A percentile compares a stretch with the other conserved stretches of the same genome.
These are phyloP conservation scores for Deilephila elpenor DNA, from an alignment of 2,888 invertebrate genomes.

Conservation along the genomic window DNA sequence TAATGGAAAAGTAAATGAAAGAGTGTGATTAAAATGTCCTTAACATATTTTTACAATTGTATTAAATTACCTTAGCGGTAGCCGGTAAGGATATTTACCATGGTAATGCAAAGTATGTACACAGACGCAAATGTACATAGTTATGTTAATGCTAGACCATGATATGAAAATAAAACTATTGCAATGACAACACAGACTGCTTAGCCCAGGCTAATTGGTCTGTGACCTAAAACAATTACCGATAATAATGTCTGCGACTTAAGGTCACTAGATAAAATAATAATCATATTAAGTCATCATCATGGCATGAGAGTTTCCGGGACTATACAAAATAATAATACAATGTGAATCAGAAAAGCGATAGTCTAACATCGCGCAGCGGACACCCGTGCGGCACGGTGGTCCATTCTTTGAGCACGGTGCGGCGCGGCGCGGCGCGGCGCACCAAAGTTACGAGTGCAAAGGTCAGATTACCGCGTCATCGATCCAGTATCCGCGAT, in stretches of 20 bases:
- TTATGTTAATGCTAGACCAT: too few relatives aligned
- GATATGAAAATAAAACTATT: too few relatives aligned
- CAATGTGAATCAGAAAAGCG: neutral
- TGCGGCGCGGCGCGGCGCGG: slow-evolving; percentile 90
- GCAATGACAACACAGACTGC: too few relatives aligned
- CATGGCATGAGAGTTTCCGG: neutral
- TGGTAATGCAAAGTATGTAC: too few relatives aligned
- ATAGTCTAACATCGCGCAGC: neutral
- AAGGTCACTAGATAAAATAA: slow-evolving; percentile 33
- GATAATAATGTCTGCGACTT: slow-evolving; percentile 25
- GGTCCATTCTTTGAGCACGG: slow-evolving; percentile 64
- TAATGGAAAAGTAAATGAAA: too few relatives aligned
- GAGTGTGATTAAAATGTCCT: too few relatives aligned
- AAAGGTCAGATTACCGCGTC: slow-evolving; percentile 21
- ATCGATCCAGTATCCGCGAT: slow-evolving; percentile 13
- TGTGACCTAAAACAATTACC: too few relatives aligned
- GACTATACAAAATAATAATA: neutral
- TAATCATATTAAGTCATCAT: neutral
- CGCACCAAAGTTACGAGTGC: slow-evolving; percentile 57
- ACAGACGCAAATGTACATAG: too few relatives aligned
- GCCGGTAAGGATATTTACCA: too few relatives aligned
- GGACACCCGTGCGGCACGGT: slow-evolving; percentile 92
- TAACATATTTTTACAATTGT: too few relatives aligned
- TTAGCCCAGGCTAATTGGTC: too few relatives aligned
- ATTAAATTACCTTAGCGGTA: too few relatives aligned